These are phyloP conservation scores for Schizopygopsis pylzovi DNA, from an alignment of 2,797 vertebrate species.

Conservation along the genomic window DNA sequence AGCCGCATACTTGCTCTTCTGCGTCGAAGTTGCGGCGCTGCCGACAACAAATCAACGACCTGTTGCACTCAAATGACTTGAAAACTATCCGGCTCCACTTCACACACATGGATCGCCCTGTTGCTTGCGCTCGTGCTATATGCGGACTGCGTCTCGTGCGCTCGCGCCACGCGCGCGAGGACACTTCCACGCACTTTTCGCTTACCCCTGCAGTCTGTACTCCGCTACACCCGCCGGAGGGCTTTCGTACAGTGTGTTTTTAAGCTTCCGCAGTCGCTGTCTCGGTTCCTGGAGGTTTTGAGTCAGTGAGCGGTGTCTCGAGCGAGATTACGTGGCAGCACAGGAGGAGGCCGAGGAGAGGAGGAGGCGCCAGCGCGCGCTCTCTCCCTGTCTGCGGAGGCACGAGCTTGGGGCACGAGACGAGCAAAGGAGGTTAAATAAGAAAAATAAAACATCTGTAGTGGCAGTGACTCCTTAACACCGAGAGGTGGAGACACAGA, in stretches of 20 bases:
- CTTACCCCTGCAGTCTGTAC: conserved; percentile 44
- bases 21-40: conserved; percentile 18
- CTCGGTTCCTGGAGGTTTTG: conserved; percentile 28
- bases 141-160: conserved; percentile 18
- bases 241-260: conserved; percentile 11
- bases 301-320: conserved; percentile 23
- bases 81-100: conserved; percentile 1
- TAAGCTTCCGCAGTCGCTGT: conserved; percentile 23
- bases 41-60: conserved; percentile 24
- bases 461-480: background rate
- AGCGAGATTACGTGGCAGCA: conserved; percentile 63
- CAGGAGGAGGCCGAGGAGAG: conserved; percentile 15
- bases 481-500: conserved; percentile 8
- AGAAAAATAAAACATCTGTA: background rate
- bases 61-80: conserved; percentile 26
- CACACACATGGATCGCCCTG: conserved; percentile 19
- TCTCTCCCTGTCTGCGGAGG: conserved; percentile 18
- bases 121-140: conserved; percentile 12
- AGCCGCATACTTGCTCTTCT: conserved; percentile 14
- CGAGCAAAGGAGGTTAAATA: background rate
- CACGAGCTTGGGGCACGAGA: conserved; percentile 18
- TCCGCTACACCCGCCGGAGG: conserved; percentile 20
- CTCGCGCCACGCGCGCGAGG: conserved; percentile 24
- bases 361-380: conserved; percentile 26
- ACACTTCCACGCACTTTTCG: conserved; percentile 41